These are phyloP conservation scores for Chromoteleia sp. DNA, from an alignment of 2,888 invertebrate genomes.

Conservation along the genomic window DNA sequence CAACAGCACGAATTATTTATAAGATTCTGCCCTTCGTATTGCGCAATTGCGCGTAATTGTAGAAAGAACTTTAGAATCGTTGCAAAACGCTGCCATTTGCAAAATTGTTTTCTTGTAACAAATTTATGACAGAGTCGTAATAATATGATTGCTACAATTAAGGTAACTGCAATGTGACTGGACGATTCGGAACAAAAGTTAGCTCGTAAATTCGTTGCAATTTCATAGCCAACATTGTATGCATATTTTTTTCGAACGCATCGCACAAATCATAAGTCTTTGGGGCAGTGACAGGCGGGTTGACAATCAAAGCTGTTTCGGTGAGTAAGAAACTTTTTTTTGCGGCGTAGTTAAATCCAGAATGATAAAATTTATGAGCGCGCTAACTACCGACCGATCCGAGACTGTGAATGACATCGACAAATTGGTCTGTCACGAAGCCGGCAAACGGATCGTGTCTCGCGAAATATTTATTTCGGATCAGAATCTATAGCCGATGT, in stretches of 20 bases:
- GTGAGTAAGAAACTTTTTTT: conserved; percentile 61
- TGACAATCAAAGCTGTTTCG: conserved; percentile 65
- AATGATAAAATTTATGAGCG: conserved; percentile 67
- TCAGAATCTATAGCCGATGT: conserved; percentile 34
- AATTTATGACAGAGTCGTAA: conserved; percentile 35
- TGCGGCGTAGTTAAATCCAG: conserved; percentile 57
- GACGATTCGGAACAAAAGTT: conserved; percentile 35
- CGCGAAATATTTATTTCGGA: conserved; percentile 53
- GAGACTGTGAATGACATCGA: conserved; percentile 75
- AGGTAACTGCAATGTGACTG: conserved; percentile 39
- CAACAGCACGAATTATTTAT: conserved; percentile 24
- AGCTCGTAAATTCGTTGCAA: conserved; percentile 33
- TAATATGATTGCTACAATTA: conserved; percentile 50
- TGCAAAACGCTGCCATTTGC: conserved; percentile 26
- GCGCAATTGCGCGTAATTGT: conserved; percentile 22
- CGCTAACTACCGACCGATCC: conserved; percentile 69
- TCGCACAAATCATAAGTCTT: conserved; percentile 62
- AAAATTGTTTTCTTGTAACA: conserved; percentile 41
- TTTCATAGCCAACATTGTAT: conserved; percentile 31
- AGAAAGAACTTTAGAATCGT: conserved; percentile 25
- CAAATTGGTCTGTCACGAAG: conserved; percentile 76
- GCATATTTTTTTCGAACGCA: conserved; percentile 27
- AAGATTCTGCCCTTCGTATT: conserved; percentile 10
- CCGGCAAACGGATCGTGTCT: conserved; percentile 39
- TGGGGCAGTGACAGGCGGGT: conserved; percentile 43